phyloP scores from a whole-genome alignment of 2,888 invertebrate genomes.

The Leptinotarsa peninsularis region DNA sequence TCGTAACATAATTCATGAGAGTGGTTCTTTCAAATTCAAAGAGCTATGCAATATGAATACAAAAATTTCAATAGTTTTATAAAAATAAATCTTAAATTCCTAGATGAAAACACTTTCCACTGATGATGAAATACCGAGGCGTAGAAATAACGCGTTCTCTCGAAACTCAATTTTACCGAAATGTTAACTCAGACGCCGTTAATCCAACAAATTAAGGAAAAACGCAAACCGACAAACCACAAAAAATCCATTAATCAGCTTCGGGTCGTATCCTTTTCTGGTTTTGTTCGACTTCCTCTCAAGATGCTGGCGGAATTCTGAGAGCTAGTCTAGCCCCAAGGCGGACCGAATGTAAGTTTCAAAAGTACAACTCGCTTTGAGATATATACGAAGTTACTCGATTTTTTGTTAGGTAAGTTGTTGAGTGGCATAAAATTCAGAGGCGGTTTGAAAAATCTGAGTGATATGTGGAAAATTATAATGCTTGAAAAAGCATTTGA shows the following conservation, averaged over 20 bases:
- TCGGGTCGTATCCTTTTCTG: slow-evolving; percentile 35
- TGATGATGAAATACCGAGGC: not conserved
- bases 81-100: too few relatives aligned
- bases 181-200: not conserved
- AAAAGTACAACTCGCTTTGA: slow-evolving; percentile 18
- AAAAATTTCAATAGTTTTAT: too few relatives aligned
- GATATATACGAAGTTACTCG: slow-evolving; percentile 3
- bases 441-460: not conserved
- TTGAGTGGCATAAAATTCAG: not conserved
- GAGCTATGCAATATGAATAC: too few relatives aligned
- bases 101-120: too few relatives aligned
- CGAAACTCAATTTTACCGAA: not conserved
- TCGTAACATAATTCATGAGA: too few relatives aligned
- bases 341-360: slow-evolving; percentile 17
- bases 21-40: too few relatives aligned
- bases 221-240: slow-evolving; percentile 34
- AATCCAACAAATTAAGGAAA: slow-evolving; percentile 44
- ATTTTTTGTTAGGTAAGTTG: slow-evolving; percentile 13
- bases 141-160: not conserved
- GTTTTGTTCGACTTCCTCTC: slow-evolving; percentile 26
- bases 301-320: slow-evolving; percentile 42
- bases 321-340: slow-evolving; percentile 13
- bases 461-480: not conserved
- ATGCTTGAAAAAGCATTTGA: not conserved
- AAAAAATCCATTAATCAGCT: slow-evolving; percentile 49